These are phyloP conservation scores for Sphenodon punctatus DNA, from an alignment of 2,797 vertebrate species.

Conservation along the genomic window DNA sequence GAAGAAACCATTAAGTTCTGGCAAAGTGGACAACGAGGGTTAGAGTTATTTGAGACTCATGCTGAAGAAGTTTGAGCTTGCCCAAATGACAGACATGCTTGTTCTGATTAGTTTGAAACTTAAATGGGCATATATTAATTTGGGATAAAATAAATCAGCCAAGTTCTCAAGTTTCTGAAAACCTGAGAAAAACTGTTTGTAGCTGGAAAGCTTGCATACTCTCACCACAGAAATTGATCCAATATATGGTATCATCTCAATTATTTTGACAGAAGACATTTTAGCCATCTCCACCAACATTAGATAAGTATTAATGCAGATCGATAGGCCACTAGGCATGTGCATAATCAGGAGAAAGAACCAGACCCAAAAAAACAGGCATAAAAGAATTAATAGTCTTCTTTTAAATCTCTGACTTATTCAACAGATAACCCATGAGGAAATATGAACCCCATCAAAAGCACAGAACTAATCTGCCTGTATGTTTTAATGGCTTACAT, in stretches of 20 bases:
- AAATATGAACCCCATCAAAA: not conserved
- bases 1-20: no score
- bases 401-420: not conserved
- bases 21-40: fast-evolving
- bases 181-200: no score
- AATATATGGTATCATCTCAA: no score
- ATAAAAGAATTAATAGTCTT: not conserved
- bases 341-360: not conserved
- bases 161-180: not conserved
- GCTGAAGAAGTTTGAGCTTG: not conserved
- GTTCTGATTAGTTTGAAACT: not conserved
- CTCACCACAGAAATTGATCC: no score
- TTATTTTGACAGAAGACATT: no score
- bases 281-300: not conserved
- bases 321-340: not conserved
- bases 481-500: not conserved
- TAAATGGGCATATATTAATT: not conserved
- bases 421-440: not conserved
- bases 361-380: not conserved
- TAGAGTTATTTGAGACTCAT: not conserved
- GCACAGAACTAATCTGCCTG: fast-evolving
- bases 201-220: no score
- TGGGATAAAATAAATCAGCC: not conserved
- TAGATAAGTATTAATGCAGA: not conserved
- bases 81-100: not conserved